These are phyloP conservation scores for Aphrophora alni DNA, from an alignment of 2,888 invertebrate genomes.

Conservation along the genomic window DNA sequence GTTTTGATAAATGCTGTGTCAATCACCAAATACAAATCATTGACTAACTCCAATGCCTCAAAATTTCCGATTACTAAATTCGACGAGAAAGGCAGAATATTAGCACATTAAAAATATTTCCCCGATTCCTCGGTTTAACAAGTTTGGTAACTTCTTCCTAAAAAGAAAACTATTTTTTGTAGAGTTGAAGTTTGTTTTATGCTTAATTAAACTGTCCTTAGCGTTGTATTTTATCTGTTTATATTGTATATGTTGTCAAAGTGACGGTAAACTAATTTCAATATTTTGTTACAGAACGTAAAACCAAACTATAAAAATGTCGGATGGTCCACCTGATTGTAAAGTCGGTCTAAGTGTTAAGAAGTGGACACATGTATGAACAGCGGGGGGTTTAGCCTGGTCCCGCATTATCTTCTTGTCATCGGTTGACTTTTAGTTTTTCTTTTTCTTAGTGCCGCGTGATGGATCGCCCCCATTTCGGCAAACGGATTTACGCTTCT, in stretches of 20 bases:
- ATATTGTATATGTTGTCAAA: neutral
- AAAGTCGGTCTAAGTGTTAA: too few relatives aligned
- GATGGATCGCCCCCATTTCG: neutral
- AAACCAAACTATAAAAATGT: neutral
- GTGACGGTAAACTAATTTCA: neutral
- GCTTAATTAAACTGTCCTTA: neutral
- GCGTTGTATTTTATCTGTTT: neutral
- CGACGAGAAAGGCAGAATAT: too few relatives aligned
- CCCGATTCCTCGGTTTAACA: too few relatives aligned
- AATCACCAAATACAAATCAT: too few relatives aligned
- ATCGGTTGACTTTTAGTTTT: neutral
- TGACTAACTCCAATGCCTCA: too few relatives aligned
- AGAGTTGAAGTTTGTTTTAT: too few relatives aligned
- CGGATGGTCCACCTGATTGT: neutral
- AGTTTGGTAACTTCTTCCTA: too few relatives aligned
- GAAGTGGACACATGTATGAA: neutral
- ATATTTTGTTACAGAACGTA: neutral
- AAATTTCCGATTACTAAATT: too few relatives aligned
- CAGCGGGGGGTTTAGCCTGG: neutral
- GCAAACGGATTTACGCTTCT: neutral
- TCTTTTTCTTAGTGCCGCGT: neutral
- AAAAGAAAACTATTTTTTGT: too few relatives aligned
- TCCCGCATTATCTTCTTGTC: neutral
- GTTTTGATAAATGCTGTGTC: too few relatives aligned
- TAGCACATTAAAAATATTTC: too few relatives aligned